These are phyloP conservation scores for Odontomyia ornata DNA, from an alignment of 2,888 invertebrate species.

Conservation along the genomic window DNA sequence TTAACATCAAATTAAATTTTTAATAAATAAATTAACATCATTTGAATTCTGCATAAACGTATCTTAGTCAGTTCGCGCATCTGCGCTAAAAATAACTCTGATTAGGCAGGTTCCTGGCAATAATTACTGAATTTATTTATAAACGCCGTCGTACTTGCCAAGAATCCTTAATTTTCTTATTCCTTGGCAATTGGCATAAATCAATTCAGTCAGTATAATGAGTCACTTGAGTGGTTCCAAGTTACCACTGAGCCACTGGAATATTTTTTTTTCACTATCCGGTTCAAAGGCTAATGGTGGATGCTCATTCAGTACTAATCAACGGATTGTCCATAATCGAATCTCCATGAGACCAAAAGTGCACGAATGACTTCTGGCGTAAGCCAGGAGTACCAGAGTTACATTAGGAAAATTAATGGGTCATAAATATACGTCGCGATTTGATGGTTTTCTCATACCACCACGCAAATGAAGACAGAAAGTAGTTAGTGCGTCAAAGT, in stretches of 20 bases:
- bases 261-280: slow-evolving; percentile 29
- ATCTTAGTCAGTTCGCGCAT: neutral
- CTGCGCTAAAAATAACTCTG: neutral
- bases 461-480: too few species aligned
- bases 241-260: slow-evolving; percentile 8
- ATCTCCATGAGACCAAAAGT: neutral
- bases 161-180: slow-evolving; percentile 11
- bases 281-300: slow-evolving; percentile 28
- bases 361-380: neutral
- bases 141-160: neutral
- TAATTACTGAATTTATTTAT: slow-evolving; percentile 2
- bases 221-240: too few species aligned
- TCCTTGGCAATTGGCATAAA: neutral
- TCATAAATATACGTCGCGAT: too few species aligned
- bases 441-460: too few species aligned
- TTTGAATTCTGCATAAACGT: too few species aligned
- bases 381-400: neutral
- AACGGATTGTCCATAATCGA: slow-evolving; percentile 23
- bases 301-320: slow-evolving; percentile 38
- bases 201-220: slow-evolving; percentile 18
- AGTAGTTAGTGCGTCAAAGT: too few species aligned
- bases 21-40: too few species aligned
- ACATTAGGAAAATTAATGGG: neutral
- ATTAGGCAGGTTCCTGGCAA: neutral
- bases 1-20: too few species aligned